Percentiles rank a stretch among this genome's conserved stretches.
Evolutionary conservation across 2,888 invertebrate genomes (phyloP).

Genomic region (Stegophylla sp.): DNA sequence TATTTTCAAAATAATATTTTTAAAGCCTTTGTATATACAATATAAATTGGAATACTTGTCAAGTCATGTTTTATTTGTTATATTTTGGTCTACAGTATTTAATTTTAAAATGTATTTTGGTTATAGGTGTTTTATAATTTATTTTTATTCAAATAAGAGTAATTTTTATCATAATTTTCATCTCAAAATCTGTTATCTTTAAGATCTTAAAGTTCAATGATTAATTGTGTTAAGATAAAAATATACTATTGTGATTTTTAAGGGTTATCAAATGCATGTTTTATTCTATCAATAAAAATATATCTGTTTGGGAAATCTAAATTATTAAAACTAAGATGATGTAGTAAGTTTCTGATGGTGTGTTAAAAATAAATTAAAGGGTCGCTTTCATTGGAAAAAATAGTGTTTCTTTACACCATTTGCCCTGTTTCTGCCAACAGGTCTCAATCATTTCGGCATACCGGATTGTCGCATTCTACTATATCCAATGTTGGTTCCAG

Average conservation of each 20-base stretch:
- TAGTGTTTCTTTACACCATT: slow-evolving; percentile 54
- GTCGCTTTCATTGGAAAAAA: slow-evolving; percentile 56
- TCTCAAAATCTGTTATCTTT: not conserved
- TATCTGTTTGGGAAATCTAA: not conserved
- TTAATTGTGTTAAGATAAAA: not conserved
- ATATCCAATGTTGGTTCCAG: slow-evolving; percentile 79
- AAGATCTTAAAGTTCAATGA: not conserved
- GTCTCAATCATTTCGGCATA: slow-evolving; percentile 93
- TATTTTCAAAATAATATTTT: not conserved
- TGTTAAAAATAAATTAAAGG: slow-evolving; percentile 45
- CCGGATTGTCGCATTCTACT: slow-evolving; percentile 76
- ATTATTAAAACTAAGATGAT: not conserved
- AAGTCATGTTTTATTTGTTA: not conserved
- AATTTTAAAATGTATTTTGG: not conserved
- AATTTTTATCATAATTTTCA: not conserved
- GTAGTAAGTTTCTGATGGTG: slow-evolving; percentile 55
- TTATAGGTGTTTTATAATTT: not conserved
- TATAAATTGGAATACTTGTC: too few species aligned
- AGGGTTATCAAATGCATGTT: slow-evolving; percentile 23
- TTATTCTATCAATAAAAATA: not conserved
- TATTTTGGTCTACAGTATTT: slow-evolving; percentile 3
- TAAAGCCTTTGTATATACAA: not conserved
- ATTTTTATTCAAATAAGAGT: not conserved
- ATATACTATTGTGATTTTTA: not conserved
- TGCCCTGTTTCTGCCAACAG: slow-evolving; percentile 66